These are phyloP conservation scores for Orius insidiosus DNA, from an alignment of 1,140 invertebrate species.

Conservation along the genomic window DNA sequence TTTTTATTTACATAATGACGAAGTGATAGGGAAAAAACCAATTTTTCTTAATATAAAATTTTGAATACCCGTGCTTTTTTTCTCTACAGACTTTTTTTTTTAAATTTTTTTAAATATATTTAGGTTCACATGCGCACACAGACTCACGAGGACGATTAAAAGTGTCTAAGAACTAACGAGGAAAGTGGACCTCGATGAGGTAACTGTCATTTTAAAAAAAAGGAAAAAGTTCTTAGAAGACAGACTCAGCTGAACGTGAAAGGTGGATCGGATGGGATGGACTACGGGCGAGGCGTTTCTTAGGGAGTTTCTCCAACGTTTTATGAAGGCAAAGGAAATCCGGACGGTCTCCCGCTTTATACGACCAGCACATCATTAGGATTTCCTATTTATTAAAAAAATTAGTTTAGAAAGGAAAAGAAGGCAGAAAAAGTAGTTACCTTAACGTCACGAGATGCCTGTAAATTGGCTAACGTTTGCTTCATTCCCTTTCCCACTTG, in stretches of 20 bases:
- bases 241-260: slow-evolving; percentile 79
- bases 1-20: no score
- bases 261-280: slow-evolving; percentile 93
- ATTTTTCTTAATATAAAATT: no score
- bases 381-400: slow-evolving; percentile 53
- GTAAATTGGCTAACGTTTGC: slow-evolving; percentile 82
- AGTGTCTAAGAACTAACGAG: no score
- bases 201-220: no score
- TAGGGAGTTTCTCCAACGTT: slow-evolving; percentile 75
- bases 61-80: no score
- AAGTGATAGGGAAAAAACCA: no score
- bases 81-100: no score
- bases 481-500: slow-evolving; percentile 94
- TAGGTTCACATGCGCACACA: no score
- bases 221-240: slow-evolving; percentile 39
- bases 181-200: no score
- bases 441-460: slow-evolving; percentile 91
- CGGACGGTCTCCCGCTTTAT: slow-evolving; percentile 60
- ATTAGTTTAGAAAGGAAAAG: background rate
- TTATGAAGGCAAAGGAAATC: slow-evolving; percentile 75
- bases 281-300: slow-evolving; percentile 84
- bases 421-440: slow-evolving; percentile 35
- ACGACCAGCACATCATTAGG: slow-evolving; percentile 92
- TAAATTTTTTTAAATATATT: no score
- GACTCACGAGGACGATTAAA: no score